These are phyloP conservation scores for Drosophila pseudoananassae DNA, from an alignment of 1,140 invertebrate genomes.

Conservation along the genomic window DNA sequence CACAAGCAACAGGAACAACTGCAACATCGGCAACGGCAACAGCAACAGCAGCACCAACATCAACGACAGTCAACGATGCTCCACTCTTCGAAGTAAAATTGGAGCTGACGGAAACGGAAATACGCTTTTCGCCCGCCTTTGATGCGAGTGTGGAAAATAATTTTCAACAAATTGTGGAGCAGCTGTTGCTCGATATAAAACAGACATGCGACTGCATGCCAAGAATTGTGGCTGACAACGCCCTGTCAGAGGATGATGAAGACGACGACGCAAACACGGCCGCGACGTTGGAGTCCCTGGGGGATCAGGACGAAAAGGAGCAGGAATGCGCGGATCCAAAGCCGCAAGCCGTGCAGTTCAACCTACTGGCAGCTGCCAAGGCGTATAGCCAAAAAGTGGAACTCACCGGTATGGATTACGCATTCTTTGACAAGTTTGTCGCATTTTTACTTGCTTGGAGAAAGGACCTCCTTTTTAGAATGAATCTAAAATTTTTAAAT, in stretches of 20 bases:
- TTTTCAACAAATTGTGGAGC: constrained; percentile 84
- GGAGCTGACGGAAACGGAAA: constrained; percentile 80
- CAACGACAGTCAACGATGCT: constrained; percentile 49
- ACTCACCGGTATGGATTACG: constrained; percentile 13
- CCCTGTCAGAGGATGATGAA: constrained; percentile 66
- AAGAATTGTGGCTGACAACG: constrained; percentile 80
- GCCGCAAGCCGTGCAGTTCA: constrained; percentile 38
- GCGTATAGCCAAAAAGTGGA: constrained; percentile 50
- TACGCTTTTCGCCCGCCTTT: constrained; percentile 81
- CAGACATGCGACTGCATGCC: constrained; percentile 83
- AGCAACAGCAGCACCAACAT: constrained; percentile 10
- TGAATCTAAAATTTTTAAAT: neutral
- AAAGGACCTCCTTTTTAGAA: neutral
- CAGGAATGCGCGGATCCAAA: constrained; percentile 14
- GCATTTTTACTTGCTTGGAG: neutral
- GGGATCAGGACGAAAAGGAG: constrained; percentile 5
- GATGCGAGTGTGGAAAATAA: constrained; percentile 80
- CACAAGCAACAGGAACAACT: constrained; percentile 41
- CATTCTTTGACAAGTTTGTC: neutral
- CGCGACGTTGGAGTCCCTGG: constrained; percentile 2
- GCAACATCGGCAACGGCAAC: constrained; percentile 22
- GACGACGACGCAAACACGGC: constrained; percentile 20
- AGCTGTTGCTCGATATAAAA: constrained; percentile 82
- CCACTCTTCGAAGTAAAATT: constrained; percentile 83
- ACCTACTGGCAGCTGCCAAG: constrained; percentile 31